A percentile compares a stretch with the other conserved stretches of the same genome.
Evolutionary conservation across 2,113 vertebrate species (phyloP).

Genomic region (Crotalus viridis): DNA sequence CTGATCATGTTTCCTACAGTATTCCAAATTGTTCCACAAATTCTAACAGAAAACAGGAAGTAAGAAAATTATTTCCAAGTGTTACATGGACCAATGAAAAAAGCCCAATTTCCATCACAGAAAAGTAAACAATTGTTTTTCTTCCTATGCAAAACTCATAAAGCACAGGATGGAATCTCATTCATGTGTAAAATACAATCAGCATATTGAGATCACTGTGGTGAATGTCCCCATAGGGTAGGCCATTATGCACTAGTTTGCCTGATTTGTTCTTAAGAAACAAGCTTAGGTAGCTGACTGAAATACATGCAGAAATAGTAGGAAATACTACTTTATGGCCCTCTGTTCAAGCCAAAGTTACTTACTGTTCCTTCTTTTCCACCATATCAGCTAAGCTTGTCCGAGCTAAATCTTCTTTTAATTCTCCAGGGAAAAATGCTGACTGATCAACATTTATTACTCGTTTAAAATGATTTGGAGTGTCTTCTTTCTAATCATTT

Average conservation of each 20-base stretch:
- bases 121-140: background rate
- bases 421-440: background rate
- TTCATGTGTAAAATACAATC: background rate
- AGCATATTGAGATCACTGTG: background rate
- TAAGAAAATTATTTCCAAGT: background rate
- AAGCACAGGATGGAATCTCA: background rate
- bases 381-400: background rate
- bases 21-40: background rate
- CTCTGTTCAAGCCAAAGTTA: background rate
- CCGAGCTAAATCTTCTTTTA: background rate
- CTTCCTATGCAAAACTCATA: background rate
- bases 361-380: background rate
- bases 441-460: background rate
- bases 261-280: background rate
- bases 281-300: background rate
- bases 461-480: background rate
- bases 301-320: background rate
- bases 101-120: background rate
- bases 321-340: background rate
- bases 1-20: background rate
- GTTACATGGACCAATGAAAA: background rate
- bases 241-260: background rate
- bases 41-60: background rate
- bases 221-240: background rate
- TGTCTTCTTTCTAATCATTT: slow-evolving; percentile 1